Evolutionary conservation across 92 coral and sea anemone genomes (phyloP).

Genomic region (Hydrozoanthus gracilis): DNA sequence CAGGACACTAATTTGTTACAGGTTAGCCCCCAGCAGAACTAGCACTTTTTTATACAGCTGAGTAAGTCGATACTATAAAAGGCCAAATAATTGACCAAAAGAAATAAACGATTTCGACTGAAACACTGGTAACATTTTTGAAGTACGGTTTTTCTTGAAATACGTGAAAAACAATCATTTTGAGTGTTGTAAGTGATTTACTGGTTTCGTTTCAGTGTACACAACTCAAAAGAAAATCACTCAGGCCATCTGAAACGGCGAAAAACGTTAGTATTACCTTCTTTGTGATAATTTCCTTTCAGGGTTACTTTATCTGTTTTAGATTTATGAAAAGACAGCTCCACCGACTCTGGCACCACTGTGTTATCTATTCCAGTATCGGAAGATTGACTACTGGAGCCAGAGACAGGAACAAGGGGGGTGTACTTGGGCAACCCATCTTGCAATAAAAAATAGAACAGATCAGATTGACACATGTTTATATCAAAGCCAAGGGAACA

Average conservation of each 20-base stretch:
- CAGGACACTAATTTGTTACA: too few species aligned
- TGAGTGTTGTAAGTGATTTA: constrained; percentile 19
- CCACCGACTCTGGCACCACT: background rate
- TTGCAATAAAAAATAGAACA: background rate
- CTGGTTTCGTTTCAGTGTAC: constrained; percentile 19
- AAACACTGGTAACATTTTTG: constrained; percentile 17
- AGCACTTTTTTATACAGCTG: background rate
- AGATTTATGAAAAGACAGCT: background rate
- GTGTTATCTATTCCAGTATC: background rate
- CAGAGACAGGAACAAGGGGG: background rate
- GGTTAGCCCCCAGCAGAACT: too few species aligned
- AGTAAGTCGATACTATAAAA: background rate
- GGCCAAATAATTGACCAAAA: background rate
- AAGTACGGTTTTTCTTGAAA: constrained; percentile 12
- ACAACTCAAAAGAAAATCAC: background rate
- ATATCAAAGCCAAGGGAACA: too few species aligned
- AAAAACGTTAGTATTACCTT: background rate
- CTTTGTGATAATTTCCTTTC: constrained; percentile 17
- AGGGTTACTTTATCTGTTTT: background rate
- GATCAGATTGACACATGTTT: too few species aligned
- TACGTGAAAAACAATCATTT: constrained; percentile 9
- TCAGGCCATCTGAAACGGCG: background rate
- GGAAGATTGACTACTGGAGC: background rate
- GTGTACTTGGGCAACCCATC: constrained; percentile 3
- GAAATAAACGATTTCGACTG: background rate